Evolutionary conservation across 1,140 invertebrate genomes (phyloP).

Genomic region (Drosophila pseudoananassae): DNA sequence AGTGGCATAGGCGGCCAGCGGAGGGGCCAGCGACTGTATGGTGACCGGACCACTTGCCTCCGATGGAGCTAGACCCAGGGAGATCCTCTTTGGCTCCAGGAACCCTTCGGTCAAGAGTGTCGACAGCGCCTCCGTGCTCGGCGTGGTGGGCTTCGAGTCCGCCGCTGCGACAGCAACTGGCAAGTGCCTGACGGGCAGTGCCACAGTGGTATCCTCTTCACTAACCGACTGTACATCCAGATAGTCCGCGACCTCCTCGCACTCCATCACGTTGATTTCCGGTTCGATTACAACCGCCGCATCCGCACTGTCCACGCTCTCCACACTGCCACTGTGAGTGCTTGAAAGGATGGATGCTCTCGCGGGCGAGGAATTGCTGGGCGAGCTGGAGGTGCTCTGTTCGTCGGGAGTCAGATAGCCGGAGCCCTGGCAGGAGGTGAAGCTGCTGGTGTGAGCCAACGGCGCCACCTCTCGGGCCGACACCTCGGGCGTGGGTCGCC

Average conservation of each 20-base stretch:
- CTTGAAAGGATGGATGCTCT: slow-evolving; percentile 60
- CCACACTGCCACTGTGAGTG: slow-evolving; percentile 39
- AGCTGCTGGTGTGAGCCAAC: slow-evolving; percentile 85
- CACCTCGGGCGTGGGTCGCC: slow-evolving; percentile 58
- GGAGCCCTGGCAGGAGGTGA: slow-evolving; percentile 86
- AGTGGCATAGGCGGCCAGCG: slow-evolving; percentile 53
- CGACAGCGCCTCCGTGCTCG: slow-evolving; percentile 91
- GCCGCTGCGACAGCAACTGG: slow-evolving; percentile 15
- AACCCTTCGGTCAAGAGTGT: slow-evolving; percentile 94
- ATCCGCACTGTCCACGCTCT: slow-evolving; percentile 67
- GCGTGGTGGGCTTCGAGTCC: slow-evolving; percentile 87
- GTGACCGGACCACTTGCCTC: slow-evolving; percentile 27
- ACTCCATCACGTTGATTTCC: slow-evolving; percentile 68
- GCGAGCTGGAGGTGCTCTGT: slow-evolving; percentile 74
- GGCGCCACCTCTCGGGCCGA: slow-evolving; percentile 81
- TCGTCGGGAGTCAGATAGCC: slow-evolving; percentile 85
- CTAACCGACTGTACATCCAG: slow-evolving; percentile 71
- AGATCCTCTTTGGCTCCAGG: slow-evolving; percentile 87
- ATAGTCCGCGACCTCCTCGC: slow-evolving; percentile 56
- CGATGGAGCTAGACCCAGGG: slow-evolving; percentile 86
- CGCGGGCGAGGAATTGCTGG: slow-evolving; percentile 56
- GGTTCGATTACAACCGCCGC: slow-evolving; percentile 67
- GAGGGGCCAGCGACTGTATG: slow-evolving; percentile 58
- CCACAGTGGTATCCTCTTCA: slow-evolving; percentile 44
- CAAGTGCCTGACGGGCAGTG: slow-evolving; percentile 21